Evolutionary conservation across 2,113 vertebrate species (phyloP).

Genomic region (Physeter macrocephalus): DNA sequence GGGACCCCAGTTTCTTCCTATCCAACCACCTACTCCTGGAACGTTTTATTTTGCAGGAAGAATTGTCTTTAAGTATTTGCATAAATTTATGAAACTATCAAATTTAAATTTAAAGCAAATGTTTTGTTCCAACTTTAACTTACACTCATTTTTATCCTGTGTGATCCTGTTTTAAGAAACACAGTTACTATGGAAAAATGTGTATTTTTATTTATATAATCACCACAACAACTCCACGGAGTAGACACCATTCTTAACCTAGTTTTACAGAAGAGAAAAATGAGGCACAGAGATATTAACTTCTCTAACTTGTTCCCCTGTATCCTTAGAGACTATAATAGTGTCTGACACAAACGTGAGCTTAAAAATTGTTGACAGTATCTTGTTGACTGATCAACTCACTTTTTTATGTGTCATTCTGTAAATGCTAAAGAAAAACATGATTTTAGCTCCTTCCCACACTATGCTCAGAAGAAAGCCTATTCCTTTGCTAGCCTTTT

Average conservation of each 20-base stretch:
- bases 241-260: neutral
- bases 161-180: neutral
- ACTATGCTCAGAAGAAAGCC: neutral
- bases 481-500: neutral
- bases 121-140: neutral
- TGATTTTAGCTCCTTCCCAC: neutral
- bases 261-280: neutral
- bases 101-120: neutral
- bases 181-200: neutral
- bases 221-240: neutral
- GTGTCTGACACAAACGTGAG: neutral
- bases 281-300: neutral
- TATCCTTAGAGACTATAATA: neutral
- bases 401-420: neutral
- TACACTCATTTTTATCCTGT: neutral
- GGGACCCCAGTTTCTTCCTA: neutral
- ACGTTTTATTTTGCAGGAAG: neutral
- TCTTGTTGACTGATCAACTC: neutral
- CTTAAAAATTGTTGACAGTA: neutral
- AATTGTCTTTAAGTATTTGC: neutral
- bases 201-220: neutral
- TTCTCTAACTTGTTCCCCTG: neutral
- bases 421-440: neutral
- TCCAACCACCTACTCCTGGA: fast-evolving
- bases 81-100: neutral